Conservation (phyloP, 2,797 vertebrate genomes). For the Chiroxiphia lanceolata region DNA sequence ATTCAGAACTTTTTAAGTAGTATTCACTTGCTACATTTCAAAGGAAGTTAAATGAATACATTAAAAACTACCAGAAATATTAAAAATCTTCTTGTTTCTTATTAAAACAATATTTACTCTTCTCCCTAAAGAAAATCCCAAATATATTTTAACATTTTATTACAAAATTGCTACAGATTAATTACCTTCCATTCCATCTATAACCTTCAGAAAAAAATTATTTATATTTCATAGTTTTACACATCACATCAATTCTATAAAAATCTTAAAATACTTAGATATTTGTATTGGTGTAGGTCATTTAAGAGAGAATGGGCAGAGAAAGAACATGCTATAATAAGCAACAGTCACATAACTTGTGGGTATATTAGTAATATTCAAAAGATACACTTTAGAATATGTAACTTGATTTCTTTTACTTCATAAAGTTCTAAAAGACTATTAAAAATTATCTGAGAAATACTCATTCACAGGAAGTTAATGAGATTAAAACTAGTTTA, state of each 20-base stretch:
- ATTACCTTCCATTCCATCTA: background rate
- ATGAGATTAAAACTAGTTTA: background rate
- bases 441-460: background rate
- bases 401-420: background rate
- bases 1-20: background rate
- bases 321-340: background rate
- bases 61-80: background rate
- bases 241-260: background rate
- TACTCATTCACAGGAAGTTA: background rate
- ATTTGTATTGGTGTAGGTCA: background rate
- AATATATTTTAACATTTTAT: background rate
- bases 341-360: background rate
- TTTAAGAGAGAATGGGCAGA: background rate
- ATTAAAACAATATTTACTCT: background rate
- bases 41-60: background rate
- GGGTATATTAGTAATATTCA: background rate
- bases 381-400: background rate
- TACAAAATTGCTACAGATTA: background rate
- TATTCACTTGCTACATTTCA: background rate
- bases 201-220: background rate
- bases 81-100: background rate
- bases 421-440: background rate
- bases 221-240: background rate
- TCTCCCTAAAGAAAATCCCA: background rate
- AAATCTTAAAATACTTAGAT: background rate